These are phyloP conservation scores for Drosophila lini DNA, from an alignment of 1,140 invertebrate species.

Conservation along the genomic window DNA sequence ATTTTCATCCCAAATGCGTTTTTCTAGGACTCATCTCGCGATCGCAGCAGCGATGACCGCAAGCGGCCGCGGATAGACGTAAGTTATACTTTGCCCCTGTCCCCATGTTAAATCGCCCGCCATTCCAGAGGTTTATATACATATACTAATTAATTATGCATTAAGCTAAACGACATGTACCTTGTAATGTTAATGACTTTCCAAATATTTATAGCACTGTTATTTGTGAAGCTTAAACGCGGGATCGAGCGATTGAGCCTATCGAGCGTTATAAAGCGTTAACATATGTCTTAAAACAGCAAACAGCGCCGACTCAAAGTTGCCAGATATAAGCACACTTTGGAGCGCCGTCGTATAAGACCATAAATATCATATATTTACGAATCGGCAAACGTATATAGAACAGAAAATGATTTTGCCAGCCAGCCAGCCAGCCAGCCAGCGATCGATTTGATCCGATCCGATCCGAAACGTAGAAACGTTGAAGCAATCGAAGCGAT, in stretches of 20 bases:
- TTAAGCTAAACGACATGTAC: conserved; percentile 51
- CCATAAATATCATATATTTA: conserved; percentile 45
- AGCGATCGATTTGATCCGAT: conserved; percentile 14
- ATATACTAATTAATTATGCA: conserved; percentile 29
- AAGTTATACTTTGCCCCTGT: conserved; percentile 57
- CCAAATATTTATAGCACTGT: conserved; percentile 80
- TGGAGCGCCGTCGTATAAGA: conserved; percentile 49
- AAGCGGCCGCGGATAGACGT: conserved; percentile 78
- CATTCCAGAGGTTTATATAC: conserved; percentile 34
- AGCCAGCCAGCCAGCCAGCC: conserved; percentile 8
- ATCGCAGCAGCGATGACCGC: conserved; percentile 73
- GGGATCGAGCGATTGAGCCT: conserved; percentile 60
- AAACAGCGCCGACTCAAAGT: conserved; percentile 58
- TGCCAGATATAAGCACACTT: conserved; percentile 49
- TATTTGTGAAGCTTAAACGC: conserved; percentile 77
- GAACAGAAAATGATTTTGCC: conserved; percentile 66
- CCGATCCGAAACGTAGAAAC: conserved; percentile 37
- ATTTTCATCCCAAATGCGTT: conserved; percentile 23
- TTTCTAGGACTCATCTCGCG: conserved; percentile 70
- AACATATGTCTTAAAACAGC: conserved; percentile 45
- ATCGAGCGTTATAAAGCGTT: conserved; percentile 57
- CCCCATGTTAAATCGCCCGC: conserved; percentile 27
- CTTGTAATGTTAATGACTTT: conserved; percentile 77
- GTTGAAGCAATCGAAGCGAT: conserved; percentile 38
- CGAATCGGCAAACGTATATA: conserved; percentile 50